Conservation (phyloP, 2,797 vertebrate genomes). For the Schizothorax lantsangensis region DNA sequence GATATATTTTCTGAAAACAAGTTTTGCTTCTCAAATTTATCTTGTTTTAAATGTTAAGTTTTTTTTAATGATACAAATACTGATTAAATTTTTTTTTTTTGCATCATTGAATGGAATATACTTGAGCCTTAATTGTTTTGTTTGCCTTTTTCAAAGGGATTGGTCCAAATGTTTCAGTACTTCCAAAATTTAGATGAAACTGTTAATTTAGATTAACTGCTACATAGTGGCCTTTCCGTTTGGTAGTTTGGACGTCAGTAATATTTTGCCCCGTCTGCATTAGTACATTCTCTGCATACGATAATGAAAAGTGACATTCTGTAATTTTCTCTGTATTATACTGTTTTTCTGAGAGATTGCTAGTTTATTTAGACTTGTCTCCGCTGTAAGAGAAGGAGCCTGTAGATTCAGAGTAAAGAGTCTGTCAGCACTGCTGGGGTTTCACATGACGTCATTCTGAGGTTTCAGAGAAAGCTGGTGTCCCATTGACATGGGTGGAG, state of each 20-base stretch:
- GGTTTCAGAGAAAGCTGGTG: slow-evolving; percentile 47
- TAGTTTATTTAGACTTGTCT: slow-evolving; percentile 42
- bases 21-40: background rate
- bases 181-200: slow-evolving; percentile 7
- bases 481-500: slow-evolving; percentile 51
- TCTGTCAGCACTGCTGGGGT: slow-evolving; percentile 47
- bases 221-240: slow-evolving; percentile 7
- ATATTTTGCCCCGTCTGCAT: background rate
- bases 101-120: background rate
- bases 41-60: background rate
- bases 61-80: background rate
- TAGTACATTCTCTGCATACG: background rate
- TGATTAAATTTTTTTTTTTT: background rate
- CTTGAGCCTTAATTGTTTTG: background rate
- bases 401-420: slow-evolving; percentile 17
- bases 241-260: background rate
- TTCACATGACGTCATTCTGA: slow-evolving; percentile 43
- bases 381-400: background rate
- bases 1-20: background rate
- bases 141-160: slow-evolving; percentile 5
- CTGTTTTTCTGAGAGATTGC: slow-evolving; percentile 28
- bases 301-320: slow-evolving; percentile 35
- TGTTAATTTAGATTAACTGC: background rate
- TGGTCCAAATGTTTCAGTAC: slow-evolving; percentile 8
- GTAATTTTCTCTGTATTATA: slow-evolving; percentile 1